phyloP scores from a whole-genome alignment of 2,888 invertebrate species.

The Hypena proboscidalis region DNA sequence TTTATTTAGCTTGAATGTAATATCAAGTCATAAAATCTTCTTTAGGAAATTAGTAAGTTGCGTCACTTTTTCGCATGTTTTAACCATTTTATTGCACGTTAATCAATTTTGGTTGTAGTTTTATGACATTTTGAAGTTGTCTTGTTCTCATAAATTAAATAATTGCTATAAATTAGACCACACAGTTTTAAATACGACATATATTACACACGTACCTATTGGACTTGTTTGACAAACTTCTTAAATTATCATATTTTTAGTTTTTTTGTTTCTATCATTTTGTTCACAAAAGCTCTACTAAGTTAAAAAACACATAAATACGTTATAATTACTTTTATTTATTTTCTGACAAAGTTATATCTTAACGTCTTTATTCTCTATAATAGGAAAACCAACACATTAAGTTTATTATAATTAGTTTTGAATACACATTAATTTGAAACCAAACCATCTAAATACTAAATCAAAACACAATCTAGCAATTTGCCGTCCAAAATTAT shows the following conservation, averaged over 20 bases:
- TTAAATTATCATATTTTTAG: too few species aligned
- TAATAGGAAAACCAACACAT: slow-evolving; percentile 3
- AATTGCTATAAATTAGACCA: slow-evolving; percentile 4
- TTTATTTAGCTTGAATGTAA: slow-evolving; percentile 20
- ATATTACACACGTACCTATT: too few species aligned
- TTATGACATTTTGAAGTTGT: slow-evolving; percentile 5
- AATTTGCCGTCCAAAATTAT: slow-evolving; percentile 5
- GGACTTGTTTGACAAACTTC: too few species aligned
- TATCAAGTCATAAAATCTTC: slow-evolving; percentile 24
- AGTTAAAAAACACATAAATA: too few species aligned
- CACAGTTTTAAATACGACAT: slow-evolving; percentile 1
- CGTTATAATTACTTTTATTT: too few species aligned
- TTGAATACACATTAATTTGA: neutral
- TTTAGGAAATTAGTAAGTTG: slow-evolving; percentile 19
- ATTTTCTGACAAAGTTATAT: too few species aligned
- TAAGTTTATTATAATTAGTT: slow-evolving; percentile 2
- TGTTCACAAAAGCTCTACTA: too few species aligned
- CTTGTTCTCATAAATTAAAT: slow-evolving; percentile 9
- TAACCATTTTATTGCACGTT: slow-evolving; percentile 20
- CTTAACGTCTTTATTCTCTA: neutral
- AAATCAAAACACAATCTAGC: neutral
- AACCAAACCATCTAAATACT: neutral
- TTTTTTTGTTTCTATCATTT: too few species aligned
- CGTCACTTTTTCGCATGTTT: slow-evolving; percentile 18
- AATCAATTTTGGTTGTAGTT: slow-evolving; percentile 30